Evolutionary conservation across 2,113 vertebrate species (phyloP).

Genomic region (Otus sunia): DNA sequence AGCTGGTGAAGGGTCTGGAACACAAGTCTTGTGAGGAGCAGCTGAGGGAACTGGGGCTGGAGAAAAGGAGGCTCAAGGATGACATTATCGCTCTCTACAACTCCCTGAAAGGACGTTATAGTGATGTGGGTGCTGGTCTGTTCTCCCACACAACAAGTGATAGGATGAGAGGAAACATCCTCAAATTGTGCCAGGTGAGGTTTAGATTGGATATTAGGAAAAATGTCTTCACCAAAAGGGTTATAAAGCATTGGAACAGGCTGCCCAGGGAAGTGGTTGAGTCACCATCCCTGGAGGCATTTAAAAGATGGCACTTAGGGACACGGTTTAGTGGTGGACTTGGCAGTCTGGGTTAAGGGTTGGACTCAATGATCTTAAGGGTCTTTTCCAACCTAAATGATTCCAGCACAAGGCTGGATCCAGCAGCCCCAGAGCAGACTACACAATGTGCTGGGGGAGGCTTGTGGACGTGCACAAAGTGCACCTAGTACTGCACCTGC

Average conservation of each 20-base stretch:
- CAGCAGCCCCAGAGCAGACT: not conserved
- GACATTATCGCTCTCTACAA: too few relatives aligned
- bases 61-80: not conserved
- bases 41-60: not conserved
- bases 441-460: not conserved
- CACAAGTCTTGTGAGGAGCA: not conserved
- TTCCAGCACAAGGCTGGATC: not conserved
- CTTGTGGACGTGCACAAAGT: not conserved
- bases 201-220: not conserved
- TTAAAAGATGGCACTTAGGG: too few relatives aligned
- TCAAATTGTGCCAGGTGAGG: not conserved
- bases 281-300: too few relatives aligned
- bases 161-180: not conserved
- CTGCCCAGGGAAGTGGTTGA: not conserved
- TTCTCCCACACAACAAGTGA: too few relatives aligned
- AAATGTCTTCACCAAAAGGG: not conserved
- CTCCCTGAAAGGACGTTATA: too few relatives aligned
- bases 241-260: not conserved
- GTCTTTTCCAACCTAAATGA: not conserved
- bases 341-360: too few relatives aligned
- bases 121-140: too few relatives aligned
- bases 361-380: too few relatives aligned
- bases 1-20: not conserved
- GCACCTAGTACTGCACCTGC: not conserved
- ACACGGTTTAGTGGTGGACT: too few relatives aligned